A percentile compares a stretch with the other conserved stretches of the same genome.
Evolutionary conservation across 1,140 invertebrate genomes (phyloP).

Genomic region (Homalodisca vitripennis): DNA sequence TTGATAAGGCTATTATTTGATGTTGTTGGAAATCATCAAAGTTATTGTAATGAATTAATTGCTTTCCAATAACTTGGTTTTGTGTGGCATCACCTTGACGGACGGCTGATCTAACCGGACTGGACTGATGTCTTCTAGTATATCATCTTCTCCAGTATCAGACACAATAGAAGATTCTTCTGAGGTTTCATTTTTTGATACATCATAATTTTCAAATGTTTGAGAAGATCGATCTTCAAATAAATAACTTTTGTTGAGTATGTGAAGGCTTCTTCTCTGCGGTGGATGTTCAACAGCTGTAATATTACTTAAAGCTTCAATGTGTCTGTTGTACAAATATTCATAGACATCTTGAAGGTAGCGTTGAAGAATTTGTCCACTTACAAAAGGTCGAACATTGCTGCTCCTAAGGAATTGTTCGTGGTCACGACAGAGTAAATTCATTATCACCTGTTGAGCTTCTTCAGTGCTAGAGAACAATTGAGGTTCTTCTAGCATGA

Average conservation of each 20-base stretch:
- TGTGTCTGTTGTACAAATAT: background rate
- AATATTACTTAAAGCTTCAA: background rate
- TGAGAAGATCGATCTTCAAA: background rate
- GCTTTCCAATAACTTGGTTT: no score
- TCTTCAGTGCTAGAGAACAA: conserved; percentile 8
- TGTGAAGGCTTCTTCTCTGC: background rate
- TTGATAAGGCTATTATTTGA: no score
- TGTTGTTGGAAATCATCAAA: no score
- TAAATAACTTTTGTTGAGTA: background rate
- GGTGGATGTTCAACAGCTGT: background rate
- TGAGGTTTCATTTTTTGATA: background rate
- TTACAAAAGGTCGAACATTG: background rate
- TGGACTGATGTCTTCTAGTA: no score
- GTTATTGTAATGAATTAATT: no score
- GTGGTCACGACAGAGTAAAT: background rate
- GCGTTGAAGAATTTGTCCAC: background rate
- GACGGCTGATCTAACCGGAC: no score
- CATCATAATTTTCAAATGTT: background rate
- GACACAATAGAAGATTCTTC: no score
- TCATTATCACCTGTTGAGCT: background rate
- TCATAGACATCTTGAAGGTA: background rate
- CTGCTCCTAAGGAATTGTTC: background rate
- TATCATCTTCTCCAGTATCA: no score
- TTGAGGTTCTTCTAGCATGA: background rate
- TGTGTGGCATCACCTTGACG: no score